Base-by-base conservation (phyloP, 2,888 invertebrate genomes). In the Sympetrum striolatum region DNA sequence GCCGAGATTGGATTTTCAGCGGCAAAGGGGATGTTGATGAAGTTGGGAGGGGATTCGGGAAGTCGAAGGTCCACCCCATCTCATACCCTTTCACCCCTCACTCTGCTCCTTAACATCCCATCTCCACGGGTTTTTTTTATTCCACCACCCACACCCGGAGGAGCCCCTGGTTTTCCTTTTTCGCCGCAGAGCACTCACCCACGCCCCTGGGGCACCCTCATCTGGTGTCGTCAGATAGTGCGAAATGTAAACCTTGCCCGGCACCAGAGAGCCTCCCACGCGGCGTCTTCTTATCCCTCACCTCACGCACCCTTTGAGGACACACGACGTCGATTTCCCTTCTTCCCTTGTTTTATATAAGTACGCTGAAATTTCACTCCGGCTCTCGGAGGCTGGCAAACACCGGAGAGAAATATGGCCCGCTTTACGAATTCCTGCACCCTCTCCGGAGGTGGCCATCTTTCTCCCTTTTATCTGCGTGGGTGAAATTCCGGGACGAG, bases 141-240 rank as follows among this genome's bases (percentile, higher is more conserved):
- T 80, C 81, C 81, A 90, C 73, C 90, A 91, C 91, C 86, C 79
- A 86, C 91, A 90, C 91, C 90, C 91, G 3, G n/a, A 22, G n/a
- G n/a, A 64, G 25, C n/a, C 73, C 25, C 73, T 15, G 53, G 25
- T 73, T 31, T 73, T 31, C 73, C 14, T 5, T 82, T 18, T 53
- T 53, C 15, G 37, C 18, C 64, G 12, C 22, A 39, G 64, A 86
- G 39, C 82, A 82, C 82, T 60, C 53, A 82, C 82, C 82, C 82
- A 35, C 82, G 18, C 86, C 86, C 86, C 31, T n/a, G 15, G 86
- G 64, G 60, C 18, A n/a, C 86, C 58, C 86, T 86, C 86, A 86
- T 86, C 86, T 86, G 86, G 86, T 86, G 86, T 86, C 86, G 86
- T 86, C 86, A 86, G 86, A 86, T 86, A 86, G 86, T 86, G 86